Base-by-base conservation (phyloP, 2,888 invertebrate genomes). In the Psylliodes chrysocephalus region DNA sequence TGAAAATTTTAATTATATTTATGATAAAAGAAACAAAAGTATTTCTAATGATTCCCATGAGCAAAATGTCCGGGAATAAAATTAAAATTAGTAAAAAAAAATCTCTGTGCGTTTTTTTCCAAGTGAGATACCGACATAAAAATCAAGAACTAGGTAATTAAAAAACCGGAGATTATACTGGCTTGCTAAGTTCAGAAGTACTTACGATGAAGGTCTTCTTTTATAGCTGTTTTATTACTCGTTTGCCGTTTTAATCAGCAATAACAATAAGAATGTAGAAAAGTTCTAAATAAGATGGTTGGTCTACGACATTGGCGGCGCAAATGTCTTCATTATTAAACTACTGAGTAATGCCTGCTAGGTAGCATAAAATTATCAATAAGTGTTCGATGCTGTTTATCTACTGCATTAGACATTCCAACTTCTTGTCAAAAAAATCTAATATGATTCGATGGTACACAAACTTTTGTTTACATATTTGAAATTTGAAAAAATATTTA, bases 191-290 rank as follows among this genome's bases (percentile, higher is more conserved):
- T 66, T 66, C 67, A 64, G 47, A 54, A 63, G 63, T 70, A 66
- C 68, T 68, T 67, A 64, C 57, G 53, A 55, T 64, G 66, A 64
- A 68, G 65, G 69, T 63, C 66, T 66, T 61, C 52, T 60, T 71
- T 73, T 71, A 73, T 63, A 53, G 64, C 67, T 46, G 53, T 73
- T 73, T 73, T 73, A 73, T 73, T 63, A 62, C 69, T 64, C 61
- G 67, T 70, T 67, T 64, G 49, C 59, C 35, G 55, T 47, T 59
- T 59, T 49, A 59, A 49, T 51, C 49, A 25, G 28, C 49, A 49
- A 59, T 49, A 49, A 28, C 49, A 49, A 49, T 49, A 49, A 49
- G 49, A 56, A 56, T 47, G 56, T 47, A 46, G 33, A 15, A 19
- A 51, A 38, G 54, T 54, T 54, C 54, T 54, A 54, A 54, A 40